These are phyloP conservation scores for Cephus runcator DNA, from an alignment of 2,888 invertebrate species.

Conservation along the genomic window DNA sequence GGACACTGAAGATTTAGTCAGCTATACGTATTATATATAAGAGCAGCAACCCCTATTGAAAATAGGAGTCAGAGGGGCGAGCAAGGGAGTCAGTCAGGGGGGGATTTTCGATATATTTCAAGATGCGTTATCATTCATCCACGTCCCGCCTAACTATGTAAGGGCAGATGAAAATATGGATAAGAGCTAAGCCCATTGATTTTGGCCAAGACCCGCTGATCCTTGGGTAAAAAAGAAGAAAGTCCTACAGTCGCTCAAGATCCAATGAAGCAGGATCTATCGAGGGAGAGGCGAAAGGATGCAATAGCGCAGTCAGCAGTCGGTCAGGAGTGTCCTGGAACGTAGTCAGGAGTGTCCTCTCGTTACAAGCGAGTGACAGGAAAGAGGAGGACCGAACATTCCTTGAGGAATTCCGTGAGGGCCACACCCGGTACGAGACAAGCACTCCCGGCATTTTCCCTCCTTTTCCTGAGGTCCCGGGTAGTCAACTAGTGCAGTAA, in stretches of 20 bases:
- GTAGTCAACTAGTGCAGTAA: background rate
- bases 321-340: background rate
- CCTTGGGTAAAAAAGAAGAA: background rate
- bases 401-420: too few relatives aligned
- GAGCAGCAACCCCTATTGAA: too few relatives aligned
- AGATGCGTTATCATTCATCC: slow-evolving; percentile 43
- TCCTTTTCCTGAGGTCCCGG: background rate
- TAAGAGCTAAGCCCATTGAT: background rate
- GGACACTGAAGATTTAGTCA: too few relatives aligned
- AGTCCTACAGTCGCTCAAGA: background rate
- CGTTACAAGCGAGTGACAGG: too few relatives aligned
- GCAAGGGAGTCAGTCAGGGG: too few relatives aligned
- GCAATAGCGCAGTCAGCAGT: background rate
- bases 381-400: too few relatives aligned
- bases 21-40: too few relatives aligned
- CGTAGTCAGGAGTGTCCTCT: background rate
- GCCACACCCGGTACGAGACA: too few relatives aligned
- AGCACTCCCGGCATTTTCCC: too few relatives aligned
- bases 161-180: background rate
- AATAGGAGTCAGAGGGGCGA: too few relatives aligned
- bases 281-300: too few relatives aligned
- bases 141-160: slow-evolving; percentile 7
- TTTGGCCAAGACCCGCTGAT: too few relatives aligned
- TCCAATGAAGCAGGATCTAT: background rate
- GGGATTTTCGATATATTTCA: slow-evolving; percentile 39